Percentiles rank a stretch among this genome's conserved stretches.
Evolutionary conservation across 2,797 vertebrate species (phyloP).

Genomic region (Streptopelia turtur): DNA sequence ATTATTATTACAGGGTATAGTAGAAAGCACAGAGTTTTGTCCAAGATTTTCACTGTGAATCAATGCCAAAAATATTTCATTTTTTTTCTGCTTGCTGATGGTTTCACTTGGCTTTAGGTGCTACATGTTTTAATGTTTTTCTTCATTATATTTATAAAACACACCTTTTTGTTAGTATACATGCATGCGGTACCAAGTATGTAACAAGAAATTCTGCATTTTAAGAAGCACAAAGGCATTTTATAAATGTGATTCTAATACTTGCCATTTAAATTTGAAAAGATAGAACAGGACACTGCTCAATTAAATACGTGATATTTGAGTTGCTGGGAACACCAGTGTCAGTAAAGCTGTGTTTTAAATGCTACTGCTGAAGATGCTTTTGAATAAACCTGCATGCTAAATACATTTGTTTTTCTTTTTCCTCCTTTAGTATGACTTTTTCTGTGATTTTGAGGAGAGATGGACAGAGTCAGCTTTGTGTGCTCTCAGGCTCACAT

Average conservation of each 20-base stretch:
- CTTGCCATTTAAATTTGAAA: constrained; percentile 12
- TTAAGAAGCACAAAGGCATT: not conserved
- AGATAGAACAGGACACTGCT: not conserved
- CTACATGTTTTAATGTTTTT: not conserved
- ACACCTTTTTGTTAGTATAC: not conserved
- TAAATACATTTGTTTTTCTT: not conserved
- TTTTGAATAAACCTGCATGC: not conserved
- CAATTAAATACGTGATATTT: not conserved
- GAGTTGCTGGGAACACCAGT: not conserved
- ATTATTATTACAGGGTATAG: not conserved
- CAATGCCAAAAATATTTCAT: not conserved
- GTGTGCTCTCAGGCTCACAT: not conserved
- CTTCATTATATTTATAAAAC: not conserved
- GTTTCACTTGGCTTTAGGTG: not conserved
- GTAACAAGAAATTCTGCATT: not conserved
- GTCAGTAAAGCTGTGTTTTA: not conserved
- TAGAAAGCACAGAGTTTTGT: not conserved
- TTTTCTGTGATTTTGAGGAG: not conserved
- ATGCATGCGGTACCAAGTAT: not conserved
- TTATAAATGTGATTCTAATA: not conserved
- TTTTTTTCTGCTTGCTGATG: not conserved
- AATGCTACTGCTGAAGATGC: not conserved
- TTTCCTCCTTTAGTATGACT: not conserved
- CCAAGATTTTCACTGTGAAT: not conserved
- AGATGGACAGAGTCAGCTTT: not conserved